Evolutionary conservation across 2,113 vertebrate genomes (phyloP).

Genomic region (Raja brachyura): DNA sequence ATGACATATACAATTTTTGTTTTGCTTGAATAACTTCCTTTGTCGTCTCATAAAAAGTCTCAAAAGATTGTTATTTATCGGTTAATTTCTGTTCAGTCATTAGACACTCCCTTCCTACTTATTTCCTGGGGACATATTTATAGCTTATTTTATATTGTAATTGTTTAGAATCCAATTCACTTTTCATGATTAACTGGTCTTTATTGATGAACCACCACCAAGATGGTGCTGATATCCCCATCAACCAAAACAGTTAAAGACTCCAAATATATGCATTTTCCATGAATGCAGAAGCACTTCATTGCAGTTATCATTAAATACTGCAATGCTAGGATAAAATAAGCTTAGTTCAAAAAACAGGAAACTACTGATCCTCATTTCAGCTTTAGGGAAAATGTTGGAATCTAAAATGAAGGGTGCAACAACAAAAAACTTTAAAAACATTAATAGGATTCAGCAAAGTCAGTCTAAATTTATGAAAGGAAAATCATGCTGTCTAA

Average conservation of each 20-base stretch:
- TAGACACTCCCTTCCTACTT: conserved; percentile 19
- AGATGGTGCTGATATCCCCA: background rate
- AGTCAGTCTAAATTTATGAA: too few relatives aligned
- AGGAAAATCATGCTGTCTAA: too few relatives aligned
- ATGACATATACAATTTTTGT: conserved; percentile 33
- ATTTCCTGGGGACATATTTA: conserved; percentile 9
- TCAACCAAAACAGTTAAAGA: background rate
- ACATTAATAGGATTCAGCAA: too few relatives aligned
- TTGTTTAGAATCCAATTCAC: conserved; percentile 14
- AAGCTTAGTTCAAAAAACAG: background rate
- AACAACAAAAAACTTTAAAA: too few relatives aligned
- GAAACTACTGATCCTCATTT: too few relatives aligned
- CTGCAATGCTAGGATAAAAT: background rate
- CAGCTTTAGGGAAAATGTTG: too few relatives aligned
- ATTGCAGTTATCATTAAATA: background rate
- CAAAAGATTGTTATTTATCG: conserved; percentile 17
- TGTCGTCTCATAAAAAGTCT: conserved; percentile 7
- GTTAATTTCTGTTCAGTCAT: conserved; percentile 22
- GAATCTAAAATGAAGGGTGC: too few relatives aligned
- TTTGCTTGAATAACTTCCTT: conserved; percentile 33
- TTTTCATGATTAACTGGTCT: conserved; percentile 25
- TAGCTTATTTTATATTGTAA: background rate
- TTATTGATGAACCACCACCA: background rate
- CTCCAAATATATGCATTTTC: background rate
- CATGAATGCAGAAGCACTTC: background rate